Evolutionary conservation across 1,140 invertebrate species (phyloP).

Genomic region (Pogonus chalceus): DNA sequence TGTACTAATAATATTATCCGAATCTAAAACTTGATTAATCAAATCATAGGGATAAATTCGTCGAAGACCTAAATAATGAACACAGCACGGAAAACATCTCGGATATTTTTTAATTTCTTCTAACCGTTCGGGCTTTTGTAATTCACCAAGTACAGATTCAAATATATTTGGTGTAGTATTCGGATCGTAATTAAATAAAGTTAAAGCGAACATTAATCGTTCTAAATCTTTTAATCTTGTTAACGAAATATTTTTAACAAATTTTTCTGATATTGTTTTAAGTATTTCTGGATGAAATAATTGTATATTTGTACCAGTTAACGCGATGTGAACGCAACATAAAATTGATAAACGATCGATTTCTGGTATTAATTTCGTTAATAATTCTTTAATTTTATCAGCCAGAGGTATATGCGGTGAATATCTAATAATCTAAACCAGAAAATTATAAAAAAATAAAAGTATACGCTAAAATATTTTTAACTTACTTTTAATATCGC

Average conservation of each 20-base stretch:
- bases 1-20: conserved; percentile 33
- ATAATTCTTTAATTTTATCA: conserved; percentile 25
- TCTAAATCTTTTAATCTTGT: conserved; percentile 53
- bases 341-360: conserved; percentile 36
- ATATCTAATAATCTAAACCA: conserved; percentile 32
- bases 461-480: background rate
- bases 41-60: conserved; percentile 42
- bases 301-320: conserved; percentile 38
- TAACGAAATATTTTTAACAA: conserved; percentile 19
- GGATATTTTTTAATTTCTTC: conserved; percentile 39
- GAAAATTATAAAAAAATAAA: background rate
- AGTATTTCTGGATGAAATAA: conserved; percentile 23
- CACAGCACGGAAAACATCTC: conserved; percentile 31
- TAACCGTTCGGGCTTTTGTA: conserved; percentile 35
- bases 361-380: conserved; percentile 29
- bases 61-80: conserved; percentile 39
- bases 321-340: conserved; percentile 41
- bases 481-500: conserved; percentile 42
- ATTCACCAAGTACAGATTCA: conserved; percentile 34
- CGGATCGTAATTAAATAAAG: conserved; percentile 38
- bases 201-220: conserved; percentile 40
- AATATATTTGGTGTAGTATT: conserved; percentile 34
- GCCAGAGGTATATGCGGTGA: conserved; percentile 28
- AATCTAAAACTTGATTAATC: conserved; percentile 35
- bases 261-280: conserved; percentile 19